Percentiles rank a stretch among this genome's conserved stretches.
Evolutionary conservation across 2,888 invertebrate species (phyloP).

Genomic region (Melitaea athalia): DNA sequence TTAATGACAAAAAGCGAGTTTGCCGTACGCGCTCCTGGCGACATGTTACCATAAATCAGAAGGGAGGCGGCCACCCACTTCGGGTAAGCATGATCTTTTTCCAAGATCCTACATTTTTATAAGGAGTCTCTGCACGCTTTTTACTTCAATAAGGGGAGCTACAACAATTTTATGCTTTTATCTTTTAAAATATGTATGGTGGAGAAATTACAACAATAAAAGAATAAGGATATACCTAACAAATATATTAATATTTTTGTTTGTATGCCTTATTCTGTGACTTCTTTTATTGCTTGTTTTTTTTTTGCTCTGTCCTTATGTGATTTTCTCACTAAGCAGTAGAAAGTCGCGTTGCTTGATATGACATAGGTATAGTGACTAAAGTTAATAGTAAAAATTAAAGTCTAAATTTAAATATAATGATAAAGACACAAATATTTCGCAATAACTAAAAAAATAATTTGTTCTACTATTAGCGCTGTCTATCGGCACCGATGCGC

Average conservation of each 20-base stretch:
- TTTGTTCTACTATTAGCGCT: no score
- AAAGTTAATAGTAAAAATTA: no score
- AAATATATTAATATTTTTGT: not conserved
- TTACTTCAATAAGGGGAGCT: constrained; percentile 32
- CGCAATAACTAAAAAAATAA: no score
- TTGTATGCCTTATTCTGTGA: not conserved
- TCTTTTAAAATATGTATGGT: constrained; percentile 23
- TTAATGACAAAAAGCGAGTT: constrained; percentile 78
- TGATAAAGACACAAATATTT: no score
- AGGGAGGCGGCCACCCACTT: constrained; percentile 66
- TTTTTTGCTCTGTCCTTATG: no score
- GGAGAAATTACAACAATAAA: constrained; percentile 26
- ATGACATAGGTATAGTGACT: no score
- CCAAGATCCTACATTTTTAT: constrained; percentile 81
- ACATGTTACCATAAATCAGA: constrained; percentile 81
- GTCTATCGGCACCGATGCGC: no score
- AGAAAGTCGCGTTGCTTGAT: no score
- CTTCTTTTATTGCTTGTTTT: no score
- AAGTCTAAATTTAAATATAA: no score
- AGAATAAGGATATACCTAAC: not conserved
- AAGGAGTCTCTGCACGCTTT: constrained; percentile 64
- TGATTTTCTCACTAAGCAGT: no score
- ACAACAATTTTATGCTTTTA: constrained; percentile 35
- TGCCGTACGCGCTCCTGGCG: constrained; percentile 70
- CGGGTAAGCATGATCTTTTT: constrained; percentile 77